Base-by-base conservation (phyloP, 2,113 vertebrate species). In the Clarias macrocephalus region DNA sequence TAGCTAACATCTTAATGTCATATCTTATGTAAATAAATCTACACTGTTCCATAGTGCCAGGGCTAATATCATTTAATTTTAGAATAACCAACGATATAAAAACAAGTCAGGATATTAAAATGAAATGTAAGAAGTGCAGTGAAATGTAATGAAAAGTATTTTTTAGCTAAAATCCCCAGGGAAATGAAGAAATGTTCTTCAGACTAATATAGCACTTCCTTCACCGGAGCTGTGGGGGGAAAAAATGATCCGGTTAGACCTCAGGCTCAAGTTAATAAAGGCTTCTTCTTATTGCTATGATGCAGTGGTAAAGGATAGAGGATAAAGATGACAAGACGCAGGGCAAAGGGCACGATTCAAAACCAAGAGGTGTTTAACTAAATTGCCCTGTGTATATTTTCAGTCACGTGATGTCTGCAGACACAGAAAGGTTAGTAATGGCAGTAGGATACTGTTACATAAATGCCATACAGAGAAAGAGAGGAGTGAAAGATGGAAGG, bases 281-380 rank as follows among this genome's bases (percentile, higher is more conserved):
- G 42, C 48, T 23, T 23, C 84, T 56, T 6, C 10, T 79, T 82
- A 83, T 83, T 68, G 76, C n/a, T 11, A 25, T 81, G 80, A 62
- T 42, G 80, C 80, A 68, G 5, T 82, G 63, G 56, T 79, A 77
- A 86, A 83, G 21, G 25, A 83, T 54, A 33, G 60, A 82, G 13
- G 23, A 59, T 82, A 80, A 80, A 84, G 18, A 48, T 33, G 30
- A 33, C 68, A 76, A 52, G 33, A 76, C 77, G 37, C 15, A 52
- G 52, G 28, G 76, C 15, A 84, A 42, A 86, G 23, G 82, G 63
- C 33, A 66, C 54, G 80, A 48, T 60, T 86, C 72, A 0, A 83
- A 57, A 80, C 73, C 54, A 60, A 81, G 62, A 62, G 16, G 59
- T 54, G 84, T 73, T 56, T 18, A 79, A 52, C 57, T 73, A 80